Evolutionary conservation across 1,140 invertebrate species (phyloP).

Genomic region (Zaprionus vittiger): DNA sequence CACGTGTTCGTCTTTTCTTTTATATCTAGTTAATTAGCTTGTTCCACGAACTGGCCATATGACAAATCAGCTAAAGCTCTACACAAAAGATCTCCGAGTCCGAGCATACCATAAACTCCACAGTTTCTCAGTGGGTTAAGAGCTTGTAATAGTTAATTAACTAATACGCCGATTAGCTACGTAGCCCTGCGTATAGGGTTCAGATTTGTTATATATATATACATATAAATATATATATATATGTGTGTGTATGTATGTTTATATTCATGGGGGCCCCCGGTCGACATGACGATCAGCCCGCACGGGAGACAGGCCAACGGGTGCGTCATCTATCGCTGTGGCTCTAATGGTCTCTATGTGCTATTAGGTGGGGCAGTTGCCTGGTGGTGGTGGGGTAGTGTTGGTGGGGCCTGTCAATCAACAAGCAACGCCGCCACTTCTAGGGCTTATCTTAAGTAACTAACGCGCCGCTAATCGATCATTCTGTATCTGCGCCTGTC

Average conservation of each 20-base stretch:
- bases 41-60: background rate
- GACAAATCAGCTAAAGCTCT: background rate
- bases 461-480: constrained; percentile 61
- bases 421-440: constrained; percentile 55
- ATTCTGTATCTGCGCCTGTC: constrained; percentile 40
- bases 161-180: constrained; percentile 43
- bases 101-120: background rate
- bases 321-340: constrained; percentile 20
- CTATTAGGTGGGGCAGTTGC: background rate
- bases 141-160: constrained; percentile 36
- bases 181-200: constrained; percentile 9
- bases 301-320: constrained; percentile 1
- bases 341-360: background rate
- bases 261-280: background rate
- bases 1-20: background rate
- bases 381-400: constrained; percentile 8
- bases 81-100: background rate
- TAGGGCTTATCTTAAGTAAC: constrained; percentile 61
- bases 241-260: background rate
- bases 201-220: background rate
- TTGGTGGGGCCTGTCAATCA: constrained; percentile 48
- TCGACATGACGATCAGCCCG: background rate
- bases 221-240: no score
- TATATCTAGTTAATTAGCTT: background rate
- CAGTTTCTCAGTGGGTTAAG: background rate